Evolutionary conservation across 2,113 vertebrate genomes (phyloP).

Genomic region (Varanus komodoensis): DNA sequence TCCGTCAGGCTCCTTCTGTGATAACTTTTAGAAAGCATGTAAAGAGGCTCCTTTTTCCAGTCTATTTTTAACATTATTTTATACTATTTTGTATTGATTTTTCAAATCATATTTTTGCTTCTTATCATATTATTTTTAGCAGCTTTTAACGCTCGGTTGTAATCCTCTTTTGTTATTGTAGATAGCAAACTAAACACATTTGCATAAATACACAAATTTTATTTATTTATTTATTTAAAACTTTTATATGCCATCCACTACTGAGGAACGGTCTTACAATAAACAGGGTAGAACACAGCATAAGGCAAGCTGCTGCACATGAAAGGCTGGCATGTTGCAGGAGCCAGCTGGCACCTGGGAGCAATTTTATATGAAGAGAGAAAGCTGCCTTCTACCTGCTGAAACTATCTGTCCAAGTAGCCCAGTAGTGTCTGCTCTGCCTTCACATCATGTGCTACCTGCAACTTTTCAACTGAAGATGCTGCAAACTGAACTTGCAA

Average conservation of each 20-base stretch:
- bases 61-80: not conserved
- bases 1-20: not conserved
- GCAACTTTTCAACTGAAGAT: not conserved
- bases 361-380: not conserved
- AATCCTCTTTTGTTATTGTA: not conserved
- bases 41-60: not conserved
- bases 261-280: too few relatives aligned
- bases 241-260: too few relatives aligned
- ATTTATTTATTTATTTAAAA: too few relatives aligned
- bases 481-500: not conserved
- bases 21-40: not conserved
- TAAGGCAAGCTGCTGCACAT: not conserved
- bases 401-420: not conserved
- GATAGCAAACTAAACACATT: too few relatives aligned
- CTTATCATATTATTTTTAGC: not conserved
- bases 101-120: not conserved
- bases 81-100: not conserved
- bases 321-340: not conserved
- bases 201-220: too few relatives aligned
- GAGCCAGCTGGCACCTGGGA: not conserved
- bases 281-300: too few relatives aligned
- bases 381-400: not conserved
- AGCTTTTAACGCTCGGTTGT: not conserved
- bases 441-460: not conserved
- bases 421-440: not conserved